A percentile compares a stretch with the other conserved stretches of the same genome.
phyloP scores from a whole-genome alignment of 2,797 vertebrate genomes.

The Cheirogaleus major region DNA sequence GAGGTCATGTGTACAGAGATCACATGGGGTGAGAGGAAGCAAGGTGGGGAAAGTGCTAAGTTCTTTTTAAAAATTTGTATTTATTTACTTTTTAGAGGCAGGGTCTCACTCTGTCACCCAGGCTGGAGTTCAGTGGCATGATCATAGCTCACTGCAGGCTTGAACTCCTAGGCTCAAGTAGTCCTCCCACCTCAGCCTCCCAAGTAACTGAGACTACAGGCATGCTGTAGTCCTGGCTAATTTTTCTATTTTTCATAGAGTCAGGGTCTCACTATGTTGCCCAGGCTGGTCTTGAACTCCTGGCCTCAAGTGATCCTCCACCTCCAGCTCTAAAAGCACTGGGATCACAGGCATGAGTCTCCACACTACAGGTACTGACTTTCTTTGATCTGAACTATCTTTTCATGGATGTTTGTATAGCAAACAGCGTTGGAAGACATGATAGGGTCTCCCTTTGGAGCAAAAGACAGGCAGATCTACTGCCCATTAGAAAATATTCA shows the following conservation, averaged over 20 bases:
- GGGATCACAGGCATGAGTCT: neutral
- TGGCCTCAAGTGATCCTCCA: neutral
- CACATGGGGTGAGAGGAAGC: too few relatives aligned
- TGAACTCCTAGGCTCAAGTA: neutral
- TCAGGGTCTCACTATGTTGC: neutral
- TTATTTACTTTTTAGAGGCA: too few relatives aligned
- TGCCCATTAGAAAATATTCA: neutral
- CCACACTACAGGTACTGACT: neutral
- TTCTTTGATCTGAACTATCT: neutral
- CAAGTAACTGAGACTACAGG: neutral
- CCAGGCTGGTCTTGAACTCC: neutral
- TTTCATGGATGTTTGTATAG: too few relatives aligned
- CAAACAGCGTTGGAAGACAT: neutral
- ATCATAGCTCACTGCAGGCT: neutral
- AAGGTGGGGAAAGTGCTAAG: too few relatives aligned
- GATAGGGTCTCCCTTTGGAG: neutral
- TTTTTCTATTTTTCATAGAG: neutral
- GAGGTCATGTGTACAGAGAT: too few relatives aligned
- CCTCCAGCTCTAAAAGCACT: too few relatives aligned
- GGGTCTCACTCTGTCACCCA: neutral
- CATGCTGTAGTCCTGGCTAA: neutral
- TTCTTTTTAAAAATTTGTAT: too few relatives aligned
- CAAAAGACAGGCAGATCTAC: neutral
- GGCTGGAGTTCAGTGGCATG: neutral
- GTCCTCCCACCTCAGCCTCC: neutral